Evolutionary conservation across 2,113 vertebrate species (phyloP).

Genomic region (Phalacrocorax pelagicus): DNA sequence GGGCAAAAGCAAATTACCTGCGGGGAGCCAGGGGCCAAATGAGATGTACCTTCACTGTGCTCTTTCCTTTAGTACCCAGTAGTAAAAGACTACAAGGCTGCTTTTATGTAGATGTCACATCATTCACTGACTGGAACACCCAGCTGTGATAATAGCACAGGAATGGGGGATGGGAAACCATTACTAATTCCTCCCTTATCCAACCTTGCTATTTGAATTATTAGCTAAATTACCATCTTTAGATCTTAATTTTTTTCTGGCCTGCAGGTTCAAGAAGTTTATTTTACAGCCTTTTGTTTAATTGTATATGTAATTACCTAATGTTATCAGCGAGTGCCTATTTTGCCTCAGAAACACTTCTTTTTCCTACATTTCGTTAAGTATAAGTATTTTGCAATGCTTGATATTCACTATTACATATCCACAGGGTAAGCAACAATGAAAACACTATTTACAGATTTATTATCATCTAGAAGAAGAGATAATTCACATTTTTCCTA

Average conservation of each 20-base stretch:
- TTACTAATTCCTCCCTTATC: slow-evolving; percentile 53
- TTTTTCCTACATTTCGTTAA: neutral
- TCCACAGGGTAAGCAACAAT: neutral
- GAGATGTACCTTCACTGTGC: slow-evolving; percentile 11
- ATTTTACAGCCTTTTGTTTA: slow-evolving; percentile 36
- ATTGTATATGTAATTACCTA: slow-evolving; percentile 27
- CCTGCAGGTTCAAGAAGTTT: slow-evolving; percentile 34
- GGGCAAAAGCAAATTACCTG: slow-evolving; percentile 63
- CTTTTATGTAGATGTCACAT: slow-evolving; percentile 68
- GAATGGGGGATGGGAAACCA: slow-evolving; percentile 14
- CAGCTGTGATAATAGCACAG: slow-evolving; percentile 65
- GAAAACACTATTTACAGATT: neutral
- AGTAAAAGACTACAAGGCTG: slow-evolving; percentile 41
- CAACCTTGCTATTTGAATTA: slow-evolving; percentile 62
- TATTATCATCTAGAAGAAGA: neutral
- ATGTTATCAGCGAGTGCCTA: neutral
- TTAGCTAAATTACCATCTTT: slow-evolving; percentile 51
- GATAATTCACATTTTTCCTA: neutral
- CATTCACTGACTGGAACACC: slow-evolving; percentile 48
- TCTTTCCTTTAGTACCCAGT: slow-evolving; percentile 38
- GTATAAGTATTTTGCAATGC: neutral
- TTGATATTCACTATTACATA: neutral
- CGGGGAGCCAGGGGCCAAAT: slow-evolving; percentile 50
- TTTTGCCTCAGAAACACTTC: neutral
- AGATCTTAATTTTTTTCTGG: slow-evolving; percentile 26